phyloP scores from a whole-genome alignment of 2,888 invertebrate species.

The Aspidapion aeneum region DNA sequence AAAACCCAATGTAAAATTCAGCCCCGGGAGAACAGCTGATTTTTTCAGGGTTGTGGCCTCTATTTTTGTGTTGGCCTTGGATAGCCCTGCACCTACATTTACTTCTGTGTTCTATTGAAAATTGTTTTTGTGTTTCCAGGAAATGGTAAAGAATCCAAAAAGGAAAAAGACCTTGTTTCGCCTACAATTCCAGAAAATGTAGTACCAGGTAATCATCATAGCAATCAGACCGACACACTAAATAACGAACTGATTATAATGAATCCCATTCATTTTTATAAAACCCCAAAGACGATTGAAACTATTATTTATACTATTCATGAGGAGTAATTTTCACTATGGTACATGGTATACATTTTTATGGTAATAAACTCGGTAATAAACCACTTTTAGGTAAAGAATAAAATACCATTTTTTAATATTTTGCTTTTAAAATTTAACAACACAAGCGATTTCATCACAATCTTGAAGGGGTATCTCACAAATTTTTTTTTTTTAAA shows the following conservation, averaged over 20 bases:
- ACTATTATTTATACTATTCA: constrained; percentile 1
- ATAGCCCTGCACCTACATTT: no score
- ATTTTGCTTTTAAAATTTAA: no score
- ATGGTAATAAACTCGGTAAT: not conserved
- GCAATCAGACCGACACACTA: not conserved
- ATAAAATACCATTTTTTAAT: no score
- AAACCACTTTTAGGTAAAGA: no score
- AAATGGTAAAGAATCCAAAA: constrained; percentile 60
- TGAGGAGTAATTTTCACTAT: not conserved
- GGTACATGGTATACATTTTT: constrained; percentile 2
- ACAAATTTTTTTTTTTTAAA: no score
- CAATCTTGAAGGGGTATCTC: no score
- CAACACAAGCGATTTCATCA: no score
- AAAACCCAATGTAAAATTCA: no score
- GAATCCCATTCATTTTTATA: not conserved
- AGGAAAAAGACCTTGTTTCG: constrained; percentile 66
- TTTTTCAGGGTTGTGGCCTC: no score
- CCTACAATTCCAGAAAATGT: constrained; percentile 59
- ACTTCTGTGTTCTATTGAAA: no score
- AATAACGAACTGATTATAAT: not conserved
- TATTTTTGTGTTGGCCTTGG: no score
- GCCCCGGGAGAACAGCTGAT: no score
- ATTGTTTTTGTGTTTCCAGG: constrained; percentile 53
- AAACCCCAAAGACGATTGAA: not conserved
- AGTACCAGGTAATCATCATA: constrained; percentile 28